phyloP scores from a whole-genome alignment of 2,888 invertebrate species.

The Latrodectus elegans region DNA sequence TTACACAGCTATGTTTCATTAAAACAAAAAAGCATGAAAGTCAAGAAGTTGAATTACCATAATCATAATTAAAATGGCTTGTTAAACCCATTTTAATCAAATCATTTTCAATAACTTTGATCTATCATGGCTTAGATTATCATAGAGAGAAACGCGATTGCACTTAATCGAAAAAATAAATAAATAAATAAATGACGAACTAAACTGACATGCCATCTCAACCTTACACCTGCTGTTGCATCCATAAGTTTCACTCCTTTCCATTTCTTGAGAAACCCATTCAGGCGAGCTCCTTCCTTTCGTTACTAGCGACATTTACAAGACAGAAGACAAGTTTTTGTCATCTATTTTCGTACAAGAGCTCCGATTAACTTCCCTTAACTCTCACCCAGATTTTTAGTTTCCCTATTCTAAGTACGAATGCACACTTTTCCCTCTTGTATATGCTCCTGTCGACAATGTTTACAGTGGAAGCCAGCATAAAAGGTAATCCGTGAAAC shows the following conservation, averaged over 20 bases:
- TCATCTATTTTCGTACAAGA: conserved; percentile 21
- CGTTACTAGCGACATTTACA: too few relatives aligned
- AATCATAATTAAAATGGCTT: too few relatives aligned
- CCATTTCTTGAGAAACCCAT: background rate
- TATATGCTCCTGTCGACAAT: conserved; percentile 44
- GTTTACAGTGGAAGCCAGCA: conserved; percentile 60
- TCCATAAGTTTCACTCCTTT: background rate
- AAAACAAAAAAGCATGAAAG: too few relatives aligned
- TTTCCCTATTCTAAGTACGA: conserved; percentile 9
- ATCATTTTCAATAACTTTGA: too few relatives aligned
- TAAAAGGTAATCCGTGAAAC: conserved; percentile 66
- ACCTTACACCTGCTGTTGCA: background rate
- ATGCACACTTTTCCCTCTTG: background rate
- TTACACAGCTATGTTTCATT: too few relatives aligned
- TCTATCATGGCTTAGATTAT: too few relatives aligned
- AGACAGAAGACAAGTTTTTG: conserved; percentile 7
- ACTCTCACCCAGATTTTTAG: conserved; percentile 25
- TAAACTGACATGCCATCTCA: too few relatives aligned
- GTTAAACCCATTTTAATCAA: too few relatives aligned
- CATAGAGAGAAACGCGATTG: too few relatives aligned
- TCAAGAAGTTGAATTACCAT: too few relatives aligned
- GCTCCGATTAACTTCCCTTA: conserved; percentile 48
- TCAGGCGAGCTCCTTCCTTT: background rate
- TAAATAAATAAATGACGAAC: too few relatives aligned
- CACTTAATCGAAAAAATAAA: too few relatives aligned